A percentile compares a stretch with the other conserved stretches of the same genome.
Evolutionary conservation across 2,113 vertebrate genomes (phyloP).

Genomic region (Myocastor coypus): DNA sequence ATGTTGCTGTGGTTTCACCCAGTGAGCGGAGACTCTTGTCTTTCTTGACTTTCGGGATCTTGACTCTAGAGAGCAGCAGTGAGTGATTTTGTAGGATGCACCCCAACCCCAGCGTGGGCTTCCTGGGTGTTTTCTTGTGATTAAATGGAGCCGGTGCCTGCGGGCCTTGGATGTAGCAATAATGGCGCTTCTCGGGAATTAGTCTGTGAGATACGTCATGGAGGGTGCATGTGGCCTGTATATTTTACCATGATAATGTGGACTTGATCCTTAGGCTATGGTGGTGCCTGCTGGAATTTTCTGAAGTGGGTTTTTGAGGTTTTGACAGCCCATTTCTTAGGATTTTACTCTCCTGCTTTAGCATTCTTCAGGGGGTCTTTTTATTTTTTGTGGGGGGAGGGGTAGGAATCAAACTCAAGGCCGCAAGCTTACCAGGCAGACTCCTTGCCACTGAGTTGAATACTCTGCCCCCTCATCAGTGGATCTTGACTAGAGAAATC

Average conservation of each 20-base stretch:
- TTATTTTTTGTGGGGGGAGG: too few species aligned
- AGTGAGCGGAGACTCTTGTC: fast-evolving
- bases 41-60: neutral
- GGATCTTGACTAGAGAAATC: neutral
- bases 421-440: too few species aligned
- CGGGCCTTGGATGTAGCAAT: fast-evolving
- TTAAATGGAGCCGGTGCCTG: neutral
- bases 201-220: too few species aligned
- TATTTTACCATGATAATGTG: neutral
- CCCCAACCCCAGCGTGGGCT: neutral
- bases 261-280: neutral
- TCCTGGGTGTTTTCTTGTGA: neutral
- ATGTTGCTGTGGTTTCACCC: neutral
- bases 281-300: neutral
- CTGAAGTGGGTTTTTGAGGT: neutral
- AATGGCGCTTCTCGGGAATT: neutral
- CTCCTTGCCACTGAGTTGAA: too few species aligned
- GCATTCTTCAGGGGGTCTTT: neutral
- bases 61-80: neutral
- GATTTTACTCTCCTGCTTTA: neutral
- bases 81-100: neutral
- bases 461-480: too few species aligned
- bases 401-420: too few species aligned
- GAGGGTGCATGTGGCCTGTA: fast-evolving
- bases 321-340: neutral